Evolutionary conservation across 2,888 invertebrate species (phyloP), one percentile per base, ranked within the genome.

Genomic region (Phasia obesa): DNA sequence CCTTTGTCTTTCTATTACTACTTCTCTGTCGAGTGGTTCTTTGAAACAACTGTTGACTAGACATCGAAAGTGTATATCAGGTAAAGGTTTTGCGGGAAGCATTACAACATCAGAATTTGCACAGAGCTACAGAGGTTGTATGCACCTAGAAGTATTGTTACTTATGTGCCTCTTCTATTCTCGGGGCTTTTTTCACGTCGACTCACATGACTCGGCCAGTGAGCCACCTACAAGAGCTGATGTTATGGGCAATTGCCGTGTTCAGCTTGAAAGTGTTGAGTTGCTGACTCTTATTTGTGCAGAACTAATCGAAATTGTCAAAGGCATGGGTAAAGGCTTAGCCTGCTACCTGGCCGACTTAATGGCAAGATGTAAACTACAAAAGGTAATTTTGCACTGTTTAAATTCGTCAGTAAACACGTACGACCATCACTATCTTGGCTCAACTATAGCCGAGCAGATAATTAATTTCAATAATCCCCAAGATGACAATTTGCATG

Each of bases 371-470:
- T 96, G 96, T 87, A 97, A 97, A 91, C 93, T 97, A 60, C 97
- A 97, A 90, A 97, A 97, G 82, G 95, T 96, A 25, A 93, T 96
- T 59, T 92, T 97, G 62, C 96, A 97, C 89, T 96, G 96, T 88
- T 92, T 97, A 21, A 93, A 96, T 64, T 95, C 96, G 3, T 95
- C 95, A 19, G 95, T 97, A 15, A 87, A 87, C 69, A 88, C 87
- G 31, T 89, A 87, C 42, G 86, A 85, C 9, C 86, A 69, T n/a
- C 76, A 79, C 55, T 76, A 84, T 35, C 67, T 64, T 13, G 85
- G 86, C 19, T 84, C 86, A 19, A 94, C 94, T 7, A 94, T 96
- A 86, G 95, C 96, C 0, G 96, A 96, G 88, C 94, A 95, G 87
- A 94, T 96, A 65, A 92, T 96, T 23, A 91, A 93, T 23, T 96